Percentiles rank a stretch among this genome's conserved stretches.
phyloP scores from a whole-genome alignment of 2,797 vertebrate genomes.

The Epinephelus malabaricus region DNA sequence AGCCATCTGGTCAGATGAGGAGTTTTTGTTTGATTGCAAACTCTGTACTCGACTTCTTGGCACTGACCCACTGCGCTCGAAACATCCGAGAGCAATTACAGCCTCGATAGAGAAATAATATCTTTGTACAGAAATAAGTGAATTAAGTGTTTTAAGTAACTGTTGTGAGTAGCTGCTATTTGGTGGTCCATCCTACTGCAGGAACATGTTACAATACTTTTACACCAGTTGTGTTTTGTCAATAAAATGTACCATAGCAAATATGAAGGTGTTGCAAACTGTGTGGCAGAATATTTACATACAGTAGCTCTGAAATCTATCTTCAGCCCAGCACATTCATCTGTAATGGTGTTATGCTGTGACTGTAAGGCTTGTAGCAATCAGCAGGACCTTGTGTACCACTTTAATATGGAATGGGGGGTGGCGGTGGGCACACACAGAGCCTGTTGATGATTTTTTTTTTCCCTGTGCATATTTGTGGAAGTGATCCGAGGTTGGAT shows the following conservation, averaged over 20 bases:
- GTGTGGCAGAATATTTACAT: constrained; percentile 73
- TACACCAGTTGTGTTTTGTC: constrained; percentile 46
- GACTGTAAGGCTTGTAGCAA: constrained; percentile 75
- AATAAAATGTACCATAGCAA: constrained; percentile 60
- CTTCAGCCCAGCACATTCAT: constrained; percentile 61
- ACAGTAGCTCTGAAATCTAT: constrained; percentile 56
- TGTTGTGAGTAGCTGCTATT: constrained; percentile 2
- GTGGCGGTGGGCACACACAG: constrained; percentile 57
- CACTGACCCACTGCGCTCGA: constrained; percentile 43
- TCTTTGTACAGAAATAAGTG: constrained; percentile 22
- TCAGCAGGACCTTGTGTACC: constrained; percentile 72
- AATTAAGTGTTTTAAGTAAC: constrained; percentile 13
- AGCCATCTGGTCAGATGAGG: constrained; percentile 80
- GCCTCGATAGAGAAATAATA: constrained; percentile 10
- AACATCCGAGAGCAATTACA: constrained; percentile 30
- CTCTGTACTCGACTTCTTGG: constrained; percentile 47
- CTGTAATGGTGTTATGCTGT: constrained; percentile 69
- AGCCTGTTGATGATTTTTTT: constrained; percentile 66
- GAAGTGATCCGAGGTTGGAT: constrained; percentile 51
- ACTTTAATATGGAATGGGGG: constrained; percentile 68
- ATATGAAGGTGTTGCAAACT: constrained; percentile 66
- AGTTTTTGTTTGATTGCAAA: constrained; percentile 74
- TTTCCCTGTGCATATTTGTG: constrained; percentile 62
- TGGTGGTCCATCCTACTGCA: constrained; percentile 19
- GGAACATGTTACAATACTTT: constrained; percentile 22